Evolutionary conservation across 2,888 invertebrate species (phyloP).

Genomic region (Zonitis immaculata): DNA sequence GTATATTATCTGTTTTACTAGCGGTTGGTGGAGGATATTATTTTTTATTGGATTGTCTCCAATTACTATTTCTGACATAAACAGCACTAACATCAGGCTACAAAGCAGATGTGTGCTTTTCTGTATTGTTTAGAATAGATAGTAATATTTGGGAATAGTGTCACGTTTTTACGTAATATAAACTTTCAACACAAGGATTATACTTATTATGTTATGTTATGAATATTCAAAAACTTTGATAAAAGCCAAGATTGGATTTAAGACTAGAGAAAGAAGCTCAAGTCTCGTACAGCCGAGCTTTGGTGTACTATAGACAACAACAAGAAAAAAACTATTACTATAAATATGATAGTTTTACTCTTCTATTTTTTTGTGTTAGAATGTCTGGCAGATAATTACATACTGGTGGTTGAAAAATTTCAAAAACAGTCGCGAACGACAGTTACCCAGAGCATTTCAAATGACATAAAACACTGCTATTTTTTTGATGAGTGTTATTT

Average conservation of each 20-base stretch:
- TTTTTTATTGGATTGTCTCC: constrained; percentile 4
- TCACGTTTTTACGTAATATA: constrained; percentile 17
- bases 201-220: constrained; percentile 23
- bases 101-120: constrained; percentile 1
- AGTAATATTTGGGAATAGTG: neutral
- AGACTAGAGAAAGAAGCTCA: neutral
- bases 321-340: neutral
- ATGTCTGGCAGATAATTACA: too few relatives aligned
- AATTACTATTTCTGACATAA: neutral
- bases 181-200: constrained; percentile 21
- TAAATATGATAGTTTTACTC: too few relatives aligned
- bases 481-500: too few relatives aligned
- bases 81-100: neutral
- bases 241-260: neutral
- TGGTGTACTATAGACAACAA: too few relatives aligned
- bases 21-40: neutral
- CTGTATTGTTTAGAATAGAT: neutral
- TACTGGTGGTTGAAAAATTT: too few relatives aligned
- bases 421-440: too few relatives aligned
- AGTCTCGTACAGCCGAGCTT: too few relatives aligned
- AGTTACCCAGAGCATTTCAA: too few relatives aligned
- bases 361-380: too few relatives aligned
- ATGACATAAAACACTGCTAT: too few relatives aligned
- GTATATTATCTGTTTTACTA: neutral
- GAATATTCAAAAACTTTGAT: constrained; percentile 23